Percentiles rank a stretch among this genome's conserved stretches.
phyloP scores from a whole-genome alignment of 2,888 invertebrate genomes.

The Caenorhabditis doughertyi region DNA sequence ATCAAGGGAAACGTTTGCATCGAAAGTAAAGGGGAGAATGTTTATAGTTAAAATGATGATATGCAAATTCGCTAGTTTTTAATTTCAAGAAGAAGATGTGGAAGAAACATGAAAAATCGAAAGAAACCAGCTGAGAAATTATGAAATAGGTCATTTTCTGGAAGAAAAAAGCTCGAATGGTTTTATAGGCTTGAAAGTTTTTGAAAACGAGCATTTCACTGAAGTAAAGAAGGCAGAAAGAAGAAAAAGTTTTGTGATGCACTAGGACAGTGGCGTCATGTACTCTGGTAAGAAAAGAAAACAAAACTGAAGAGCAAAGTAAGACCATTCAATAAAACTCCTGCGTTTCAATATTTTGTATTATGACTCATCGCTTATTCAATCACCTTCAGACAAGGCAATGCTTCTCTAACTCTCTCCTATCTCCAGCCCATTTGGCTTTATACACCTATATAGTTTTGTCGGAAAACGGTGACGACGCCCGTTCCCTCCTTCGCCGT shows the following conservation, averaged over 20 bases:
- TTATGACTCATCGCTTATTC: slow-evolving; percentile 28
- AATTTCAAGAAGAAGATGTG: no score
- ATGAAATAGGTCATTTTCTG: no score
- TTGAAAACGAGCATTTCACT: slow-evolving; percentile 1
- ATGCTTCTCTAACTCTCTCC: slow-evolving; percentile 18
- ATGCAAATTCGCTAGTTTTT: no score
- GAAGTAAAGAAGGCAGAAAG: background rate
- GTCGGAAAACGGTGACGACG: slow-evolving; percentile 35
- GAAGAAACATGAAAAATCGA: no score
- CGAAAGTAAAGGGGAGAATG: no score
- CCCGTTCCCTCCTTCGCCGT: slow-evolving; percentile 21
- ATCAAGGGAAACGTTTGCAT: no score
- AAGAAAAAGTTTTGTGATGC: slow-evolving; percentile 23
- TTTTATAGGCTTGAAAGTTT: background rate
- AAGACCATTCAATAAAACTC: slow-evolving; percentile 6
- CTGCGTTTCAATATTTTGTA: slow-evolving; percentile 18
- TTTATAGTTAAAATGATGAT: no score
- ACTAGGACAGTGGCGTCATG: slow-evolving; percentile 20
- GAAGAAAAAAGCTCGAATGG: background rate
- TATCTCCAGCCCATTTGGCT: background rate
- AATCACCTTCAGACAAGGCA: slow-evolving; percentile 26
- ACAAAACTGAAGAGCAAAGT: slow-evolving; percentile 33
- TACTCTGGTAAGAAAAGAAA: slow-evolving; percentile 35
- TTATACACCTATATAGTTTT: slow-evolving; percentile 55
- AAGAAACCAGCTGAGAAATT: no score